These are phyloP conservation scores for Sparus aurata DNA, from an alignment of 2,797 vertebrate genomes.

Conservation along the genomic window DNA sequence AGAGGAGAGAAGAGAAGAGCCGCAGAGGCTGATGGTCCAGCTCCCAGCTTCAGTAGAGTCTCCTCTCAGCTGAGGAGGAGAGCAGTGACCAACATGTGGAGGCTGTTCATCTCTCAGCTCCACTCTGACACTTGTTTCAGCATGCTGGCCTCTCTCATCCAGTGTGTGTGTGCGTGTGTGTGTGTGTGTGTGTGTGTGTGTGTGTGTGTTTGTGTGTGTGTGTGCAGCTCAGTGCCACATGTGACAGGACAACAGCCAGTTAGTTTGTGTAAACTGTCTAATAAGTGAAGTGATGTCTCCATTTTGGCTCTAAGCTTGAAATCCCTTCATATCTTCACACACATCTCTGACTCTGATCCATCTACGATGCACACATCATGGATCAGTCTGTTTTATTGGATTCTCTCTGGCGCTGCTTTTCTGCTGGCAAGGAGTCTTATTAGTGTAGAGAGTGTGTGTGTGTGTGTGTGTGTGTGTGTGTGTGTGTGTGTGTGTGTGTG, in stretches of 20 bases:
- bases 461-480: constrained; percentile 6
- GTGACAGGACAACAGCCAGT: too few relatives aligned
- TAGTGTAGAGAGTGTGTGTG: not conserved
- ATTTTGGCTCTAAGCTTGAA: not conserved
- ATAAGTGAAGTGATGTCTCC: not conserved
- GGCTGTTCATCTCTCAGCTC: constrained; percentile 11
- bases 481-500: not conserved
- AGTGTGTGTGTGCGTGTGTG: too few relatives aligned
- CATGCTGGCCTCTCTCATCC: not conserved
- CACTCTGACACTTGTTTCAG: not conserved
- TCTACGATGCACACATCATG: not conserved
- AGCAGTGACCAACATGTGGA: constrained; percentile 15
- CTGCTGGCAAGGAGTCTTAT: not conserved
- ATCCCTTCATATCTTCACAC: not conserved
- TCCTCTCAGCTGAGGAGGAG: constrained; percentile 12
- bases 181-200: not conserved
- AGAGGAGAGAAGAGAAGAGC: constrained; percentile 23
- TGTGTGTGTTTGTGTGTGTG: constrained; percentile 15
- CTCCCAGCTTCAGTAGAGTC: constrained; percentile 30
- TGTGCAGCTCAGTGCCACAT: too few relatives aligned
- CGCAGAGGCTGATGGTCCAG: constrained; percentile 30
- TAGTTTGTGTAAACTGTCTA: not conserved
- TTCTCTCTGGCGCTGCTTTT: constrained; percentile 5
- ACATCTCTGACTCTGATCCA: not conserved
- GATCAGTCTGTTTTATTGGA: constrained; percentile 7